Base-by-base conservation (phyloP, 1,140 invertebrate species). In the Sycobia sp. region DNA sequence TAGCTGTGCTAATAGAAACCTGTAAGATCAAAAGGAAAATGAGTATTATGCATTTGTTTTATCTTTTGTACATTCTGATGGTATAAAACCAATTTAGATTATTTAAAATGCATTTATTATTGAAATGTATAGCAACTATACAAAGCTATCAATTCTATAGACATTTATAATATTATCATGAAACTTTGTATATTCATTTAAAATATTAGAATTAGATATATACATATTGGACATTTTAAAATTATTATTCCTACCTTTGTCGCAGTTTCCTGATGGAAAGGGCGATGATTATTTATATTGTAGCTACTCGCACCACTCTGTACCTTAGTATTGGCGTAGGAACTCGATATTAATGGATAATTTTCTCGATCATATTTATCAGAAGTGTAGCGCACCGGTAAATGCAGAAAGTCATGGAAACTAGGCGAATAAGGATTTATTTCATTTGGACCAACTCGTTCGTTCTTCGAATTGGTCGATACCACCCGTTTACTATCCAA, bases 301-400 rank as follows among this genome's bases (percentile, higher is more conserved):
- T 85, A 86, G 65, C 86, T 86, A 66, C 84, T 86, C 10, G 84
- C 80, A 41, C 84, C 87, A 54, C 89, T 88, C 72, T 90, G 88
- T 27, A 90, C 85, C 75, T 90, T 90, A 0, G 88, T 86, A 66
- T 89, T 90, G 0, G 89, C 88, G 68, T 90, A 90, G 2, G 88
- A 89, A 65, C 83, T 89, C 2, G 88, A 89, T 32, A 90, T 89
- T 22, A 90, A 67, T 0, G 88, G 89, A 70, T 87, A 89, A 56
- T 82, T 84, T n/a, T 78, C 76, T 23, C 74, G 79, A 1, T 84
- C 83, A 46, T 88, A 88, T 68, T 86, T 87, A 1, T 86, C 85
- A 2, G 86, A 86, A 4, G 85, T 86, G 67, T 90, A 89, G 56
- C 86, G 86, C 0, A 87, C 84, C 0, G 88, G 88, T n/a, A 89